Conservation (phyloP, 2,113 vertebrate species). For the Chaetura pelagica region DNA sequence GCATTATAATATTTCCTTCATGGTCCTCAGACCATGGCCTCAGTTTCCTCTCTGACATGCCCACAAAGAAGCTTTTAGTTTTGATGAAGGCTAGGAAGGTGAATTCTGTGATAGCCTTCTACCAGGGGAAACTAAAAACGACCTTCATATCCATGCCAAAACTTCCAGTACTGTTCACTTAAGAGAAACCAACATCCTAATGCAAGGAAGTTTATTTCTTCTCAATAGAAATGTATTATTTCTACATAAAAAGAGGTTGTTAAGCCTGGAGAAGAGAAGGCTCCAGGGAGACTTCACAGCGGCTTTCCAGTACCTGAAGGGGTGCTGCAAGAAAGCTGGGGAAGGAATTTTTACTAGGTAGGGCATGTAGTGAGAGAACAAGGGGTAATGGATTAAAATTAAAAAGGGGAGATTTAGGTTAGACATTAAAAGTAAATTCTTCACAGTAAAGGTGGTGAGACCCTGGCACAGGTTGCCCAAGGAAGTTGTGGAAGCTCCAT, state of each 20-base stretch:
- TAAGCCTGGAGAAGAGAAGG: not conserved
- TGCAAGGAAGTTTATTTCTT: not conserved
- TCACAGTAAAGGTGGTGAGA: no score
- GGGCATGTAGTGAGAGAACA: no score
- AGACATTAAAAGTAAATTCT: no score
- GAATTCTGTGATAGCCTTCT: not conserved
- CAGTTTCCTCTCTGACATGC: not conserved
- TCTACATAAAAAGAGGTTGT: not conserved
- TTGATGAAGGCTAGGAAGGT: not conserved
- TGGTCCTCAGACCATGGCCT: not conserved
- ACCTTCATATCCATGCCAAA: not conserved
- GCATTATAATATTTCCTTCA: not conserved
- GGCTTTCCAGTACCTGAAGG: no score
- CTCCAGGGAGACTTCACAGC: no score
- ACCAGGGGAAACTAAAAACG: not conserved
- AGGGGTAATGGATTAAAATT: no score
- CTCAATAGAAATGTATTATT: not conserved
- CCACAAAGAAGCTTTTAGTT: not conserved
- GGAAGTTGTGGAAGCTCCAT: no score
- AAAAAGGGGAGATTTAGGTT: no score
- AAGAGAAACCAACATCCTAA: not conserved
- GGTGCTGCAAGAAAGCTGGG: no score
- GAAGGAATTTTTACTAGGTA: no score
- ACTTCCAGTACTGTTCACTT: not conserved
- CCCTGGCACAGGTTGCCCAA: no score